Percentiles rank a stretch among this genome's conserved stretches.
These are phyloP conservation scores for Drosophila longiperda DNA, from an alignment of 2,888 invertebrate genomes.

Conservation along the genomic window DNA sequence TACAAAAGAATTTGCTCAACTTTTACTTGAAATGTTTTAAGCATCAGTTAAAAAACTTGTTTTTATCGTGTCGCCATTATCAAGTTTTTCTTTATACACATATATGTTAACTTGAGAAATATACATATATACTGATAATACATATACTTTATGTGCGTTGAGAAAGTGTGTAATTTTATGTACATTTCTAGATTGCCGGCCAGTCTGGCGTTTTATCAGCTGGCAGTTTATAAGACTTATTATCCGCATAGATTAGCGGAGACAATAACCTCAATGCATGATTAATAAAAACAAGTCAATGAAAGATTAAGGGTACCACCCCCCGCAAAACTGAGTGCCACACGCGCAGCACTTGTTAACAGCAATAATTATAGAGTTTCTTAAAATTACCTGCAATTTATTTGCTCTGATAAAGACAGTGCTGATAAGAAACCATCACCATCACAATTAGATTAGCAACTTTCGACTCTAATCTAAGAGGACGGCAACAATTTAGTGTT, in stretches of 20 bases:
- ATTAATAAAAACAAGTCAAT: neutral
- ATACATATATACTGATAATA: constrained; percentile 2
- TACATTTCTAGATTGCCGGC: neutral
- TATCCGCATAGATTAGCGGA: neutral
- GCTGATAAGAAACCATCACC: constrained; percentile 31
- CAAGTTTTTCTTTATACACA: neutral
- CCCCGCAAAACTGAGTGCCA: too few species aligned
- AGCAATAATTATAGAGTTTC: constrained; percentile 6
- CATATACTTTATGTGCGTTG: neutral
- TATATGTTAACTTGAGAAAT: neutral
- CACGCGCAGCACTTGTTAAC: constrained; percentile 7
- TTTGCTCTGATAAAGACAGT: constrained; percentile 13
- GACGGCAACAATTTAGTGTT: neutral
- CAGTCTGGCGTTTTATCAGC: constrained; percentile 15
- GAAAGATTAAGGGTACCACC: neutral
- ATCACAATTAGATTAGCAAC: constrained; percentile 26
- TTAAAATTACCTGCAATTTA: neutral
- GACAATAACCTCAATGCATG: too few species aligned
- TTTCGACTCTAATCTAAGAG: neutral
- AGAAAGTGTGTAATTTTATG: constrained; percentile 1
- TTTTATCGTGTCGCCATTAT: constrained; percentile 23
- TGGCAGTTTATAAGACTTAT: neutral
- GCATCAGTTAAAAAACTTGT: constrained; percentile 37
- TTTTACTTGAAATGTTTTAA: neutral
- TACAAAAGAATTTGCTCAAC: constrained; percentile 2